These are phyloP conservation scores for Parapsyche elsis DNA, from an alignment of 1,140 invertebrate genomes.

Conservation along the genomic window DNA sequence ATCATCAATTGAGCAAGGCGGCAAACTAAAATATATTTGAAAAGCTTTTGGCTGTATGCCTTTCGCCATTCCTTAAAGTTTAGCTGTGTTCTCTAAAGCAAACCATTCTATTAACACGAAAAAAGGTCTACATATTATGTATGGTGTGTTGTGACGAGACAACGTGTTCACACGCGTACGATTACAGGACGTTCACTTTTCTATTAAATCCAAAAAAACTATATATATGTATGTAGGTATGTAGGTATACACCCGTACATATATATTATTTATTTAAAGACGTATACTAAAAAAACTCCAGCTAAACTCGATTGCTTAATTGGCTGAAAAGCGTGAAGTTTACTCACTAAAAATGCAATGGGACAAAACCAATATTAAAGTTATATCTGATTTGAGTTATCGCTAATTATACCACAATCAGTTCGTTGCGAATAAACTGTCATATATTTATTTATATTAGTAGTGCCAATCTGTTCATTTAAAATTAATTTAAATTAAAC, in stretches of 20 bases:
- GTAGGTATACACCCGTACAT: neutral
- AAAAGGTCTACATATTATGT: slow-evolving; percentile 6
- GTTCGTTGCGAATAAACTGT: neutral
- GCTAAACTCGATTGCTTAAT: slow-evolving; percentile 53
- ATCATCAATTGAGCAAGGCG: slow-evolving; percentile 49
- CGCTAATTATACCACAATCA: slow-evolving; percentile 50
- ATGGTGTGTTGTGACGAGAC: neutral
- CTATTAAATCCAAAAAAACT: neutral
- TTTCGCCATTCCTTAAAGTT: slow-evolving; percentile 53
- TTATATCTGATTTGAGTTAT: slow-evolving; percentile 49
- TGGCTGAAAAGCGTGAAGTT: slow-evolving; percentile 54
- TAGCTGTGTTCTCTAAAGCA: slow-evolving; percentile 49
- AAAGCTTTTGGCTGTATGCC: slow-evolving; percentile 49
- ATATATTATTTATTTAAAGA: neutral
- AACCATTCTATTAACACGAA: neutral
- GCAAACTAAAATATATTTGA: slow-evolving; percentile 52
- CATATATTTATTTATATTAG: neutral
- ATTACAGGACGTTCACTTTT: slow-evolving; percentile 17
- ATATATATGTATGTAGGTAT: neutral
- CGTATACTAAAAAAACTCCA: slow-evolving; percentile 40
- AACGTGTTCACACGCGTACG: neutral
- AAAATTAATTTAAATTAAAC: neutral
- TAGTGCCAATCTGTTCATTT: neutral
- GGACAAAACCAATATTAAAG: slow-evolving; percentile 48
- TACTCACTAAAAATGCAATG: slow-evolving; percentile 56